Evolutionary conservation across 2,888 invertebrate genomes (phyloP), one percentile per base, ranked within the genome.

Genomic region (Nomada ruficornis): DNA sequence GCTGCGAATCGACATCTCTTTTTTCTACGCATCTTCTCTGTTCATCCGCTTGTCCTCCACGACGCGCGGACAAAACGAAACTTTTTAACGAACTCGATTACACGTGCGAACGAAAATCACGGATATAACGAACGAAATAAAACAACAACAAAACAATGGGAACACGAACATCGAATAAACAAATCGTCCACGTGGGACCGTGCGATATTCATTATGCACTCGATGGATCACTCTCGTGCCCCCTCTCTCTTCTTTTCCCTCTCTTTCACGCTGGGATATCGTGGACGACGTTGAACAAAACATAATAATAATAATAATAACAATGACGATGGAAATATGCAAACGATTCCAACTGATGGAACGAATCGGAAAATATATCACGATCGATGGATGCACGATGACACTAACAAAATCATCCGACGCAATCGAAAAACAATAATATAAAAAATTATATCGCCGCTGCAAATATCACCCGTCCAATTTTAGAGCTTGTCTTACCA

Each of bases 401-500:
- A 20, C 42, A 87, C 82, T 69, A 54, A 70, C 29, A 2, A 47
- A 70, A 70, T 7, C 36, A 7, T 7, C 36, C 36, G 36, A 36
- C 36, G 36, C 36, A 36, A 36, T 7, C 15, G 50, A 50, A 20
- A 59, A 50, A 47, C 15, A 54, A 69, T 44, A 42, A 60, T 42
- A 54, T 62, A 59, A 67, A 60, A 74, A 20, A 75, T 71, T 23
- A 15, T 57, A 63, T 69, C 78, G 68, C 60, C 44, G 74, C 72
- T 60, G 65, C 64, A 64, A 36, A 55, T 50, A 80, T 65, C 59
- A 65, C 77, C 62, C 77, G 63, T 68, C 83, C 81, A 65, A 80
- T 82, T 84, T 86, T 90, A 94, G 94, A 94, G 94, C 92, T 91
- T 94, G 90, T 94, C 94, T 87, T 94, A 94, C 93, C 94, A 94